Base-by-base conservation (phyloP, 2,888 invertebrate species). In the Choristoneura rosaceana region DNA sequence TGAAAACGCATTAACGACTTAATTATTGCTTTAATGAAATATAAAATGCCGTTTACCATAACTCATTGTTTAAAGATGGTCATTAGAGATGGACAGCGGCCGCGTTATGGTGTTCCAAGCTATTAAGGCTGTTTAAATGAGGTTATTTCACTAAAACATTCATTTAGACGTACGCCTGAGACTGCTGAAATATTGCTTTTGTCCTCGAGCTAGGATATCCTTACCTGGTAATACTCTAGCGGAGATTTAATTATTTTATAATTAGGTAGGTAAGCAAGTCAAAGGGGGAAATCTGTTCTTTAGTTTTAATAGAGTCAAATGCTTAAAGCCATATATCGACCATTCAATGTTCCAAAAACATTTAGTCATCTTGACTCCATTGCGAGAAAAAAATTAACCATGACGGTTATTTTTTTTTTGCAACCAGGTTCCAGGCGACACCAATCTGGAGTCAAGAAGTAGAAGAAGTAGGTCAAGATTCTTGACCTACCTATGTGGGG, bases 11-110 rank as follows among this genome's bases (percentile, higher is more conserved):
- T 77, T 76, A 82, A 87, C 83, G 79, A 80, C 85, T 86, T 88
- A 85, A 88, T 87, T 87, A 84, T 81, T 83, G 78, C 77, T 77
- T 79, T 80, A 82, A 84, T 82, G 77, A 80, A 81, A 79, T 80
- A 83, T 85, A 84, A 80, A 82, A 80, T 70, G 73, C 75, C 76
- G 80, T 81, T 83, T 77, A 81, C 80, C 81, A 81, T 87, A 85
- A 84, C 78, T 85, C 81, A 84, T 84, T 81, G 81, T 82, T 77
- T 79, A 81, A 83, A 80, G 76, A 79, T 76, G 79, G 79, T 80
- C 81, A 84, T 88, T 84, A 84, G 81, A 79, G 74, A 75, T 62
- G 67, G 73, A 71, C 78, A 74, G 69, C 76, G 71, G 77, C 75
- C 77, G 77, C 80, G 81, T 78, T 76, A 80, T 79, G 74, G 76